A percentile compares a stretch with the other conserved stretches of the same genome.
phyloP scores from a whole-genome alignment of 2,797 vertebrate species.

The Betta splendens region DNA sequence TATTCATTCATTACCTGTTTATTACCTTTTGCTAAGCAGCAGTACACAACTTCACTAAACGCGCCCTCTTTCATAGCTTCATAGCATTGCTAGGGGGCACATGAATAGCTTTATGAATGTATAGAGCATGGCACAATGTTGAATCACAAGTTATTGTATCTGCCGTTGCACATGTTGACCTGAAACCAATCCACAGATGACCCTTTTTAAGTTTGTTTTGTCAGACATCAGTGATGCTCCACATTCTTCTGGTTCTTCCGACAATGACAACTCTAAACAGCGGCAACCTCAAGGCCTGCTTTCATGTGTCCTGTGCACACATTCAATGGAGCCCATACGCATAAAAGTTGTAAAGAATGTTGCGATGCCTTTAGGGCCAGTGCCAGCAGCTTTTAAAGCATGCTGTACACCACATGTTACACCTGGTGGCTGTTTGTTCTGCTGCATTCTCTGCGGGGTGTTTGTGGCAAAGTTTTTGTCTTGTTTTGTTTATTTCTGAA shows the following conservation, averaged over 20 bases:
- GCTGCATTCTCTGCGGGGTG: not conserved
- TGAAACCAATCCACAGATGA: constrained; percentile 8
- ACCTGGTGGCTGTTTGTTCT: constrained; percentile 40
- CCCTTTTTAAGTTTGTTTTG: constrained; percentile 17
- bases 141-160: not conserved
- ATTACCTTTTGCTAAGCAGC: constrained; percentile 24
- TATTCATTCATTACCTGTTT: constrained; percentile 22
- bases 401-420: constrained; percentile 20
- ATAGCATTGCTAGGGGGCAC: constrained; percentile 3
- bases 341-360: constrained; percentile 19
- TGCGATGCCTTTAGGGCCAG: constrained; percentile 17
- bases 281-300: constrained; percentile 15
- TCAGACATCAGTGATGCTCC: constrained; percentile 3
- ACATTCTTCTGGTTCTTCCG: not conserved
- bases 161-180: not conserved
- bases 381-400: constrained; percentile 5
- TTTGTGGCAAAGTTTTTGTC: no score
- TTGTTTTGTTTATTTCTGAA: no score
- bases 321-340: constrained; percentile 1
- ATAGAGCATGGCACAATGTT: no score
- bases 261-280: constrained; percentile 26
- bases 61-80: no score
- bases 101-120: constrained; percentile 7
- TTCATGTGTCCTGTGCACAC: constrained; percentile 13
- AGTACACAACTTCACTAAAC: constrained; percentile 4